These are phyloP conservation scores for Limnephilus rhombicus DNA, from an alignment of 2,888 invertebrate genomes.

Conservation along the genomic window DNA sequence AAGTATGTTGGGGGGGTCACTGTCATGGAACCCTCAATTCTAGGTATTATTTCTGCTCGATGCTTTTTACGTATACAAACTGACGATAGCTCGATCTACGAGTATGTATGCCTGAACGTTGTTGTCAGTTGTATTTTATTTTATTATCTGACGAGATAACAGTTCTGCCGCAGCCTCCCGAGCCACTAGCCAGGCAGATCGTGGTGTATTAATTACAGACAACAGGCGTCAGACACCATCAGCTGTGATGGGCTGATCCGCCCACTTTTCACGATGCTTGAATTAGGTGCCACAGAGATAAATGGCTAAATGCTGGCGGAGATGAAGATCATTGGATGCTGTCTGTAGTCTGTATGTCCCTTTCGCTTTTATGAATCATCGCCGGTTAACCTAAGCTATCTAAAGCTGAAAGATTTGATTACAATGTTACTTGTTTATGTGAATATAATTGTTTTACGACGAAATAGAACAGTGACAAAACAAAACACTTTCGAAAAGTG, in stretches of 20 bases:
- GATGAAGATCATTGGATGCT: not conserved
- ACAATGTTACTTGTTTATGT: not conserved
- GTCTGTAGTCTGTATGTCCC: not conserved
- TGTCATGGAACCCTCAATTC: not conserved
- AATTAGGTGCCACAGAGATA: not conserved
- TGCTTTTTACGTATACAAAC: not conserved
- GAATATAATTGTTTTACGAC: not conserved
- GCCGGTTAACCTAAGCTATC: not conserved
- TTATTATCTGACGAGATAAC: not conserved
- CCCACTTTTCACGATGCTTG: conserved; percentile 17
- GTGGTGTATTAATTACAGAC: conserved; percentile 19
- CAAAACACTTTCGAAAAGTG: no score
- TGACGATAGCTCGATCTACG: not conserved
- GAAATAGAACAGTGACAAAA: no score
- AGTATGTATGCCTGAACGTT: not conserved
- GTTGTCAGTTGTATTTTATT: not conserved
- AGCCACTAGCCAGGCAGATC: not conserved
- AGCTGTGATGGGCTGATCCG: conserved; percentile 10
- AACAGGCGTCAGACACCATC: conserved; percentile 13
- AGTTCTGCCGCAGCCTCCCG: not conserved
- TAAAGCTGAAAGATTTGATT: not conserved
- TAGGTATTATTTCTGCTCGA: not conserved
- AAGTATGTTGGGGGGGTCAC: no score
- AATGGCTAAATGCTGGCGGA: not conserved
- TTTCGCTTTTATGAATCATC: conserved; percentile 27